Conservation (phyloP, 2,113 vertebrate genomes). For the Gadus chalcogrammus region DNA sequence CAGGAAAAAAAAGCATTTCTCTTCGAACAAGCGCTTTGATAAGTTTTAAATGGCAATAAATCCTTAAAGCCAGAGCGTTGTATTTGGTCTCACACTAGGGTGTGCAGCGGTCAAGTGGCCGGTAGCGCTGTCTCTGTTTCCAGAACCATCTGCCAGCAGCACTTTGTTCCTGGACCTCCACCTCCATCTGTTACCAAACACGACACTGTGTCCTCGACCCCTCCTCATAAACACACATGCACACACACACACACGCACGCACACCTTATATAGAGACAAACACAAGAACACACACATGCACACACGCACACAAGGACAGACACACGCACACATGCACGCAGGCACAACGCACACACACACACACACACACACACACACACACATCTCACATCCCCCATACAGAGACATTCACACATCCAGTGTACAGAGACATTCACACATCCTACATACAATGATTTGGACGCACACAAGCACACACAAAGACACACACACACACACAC, state of each 20-base stretch:
- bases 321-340: too few relatives aligned
- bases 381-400: too few relatives aligned
- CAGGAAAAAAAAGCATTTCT: slow-evolving; percentile 1
- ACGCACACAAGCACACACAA: too few relatives aligned
- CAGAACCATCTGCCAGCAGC: slow-evolving; percentile 55
- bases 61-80: neutral
- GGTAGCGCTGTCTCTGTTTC: slow-evolving; percentile 44
- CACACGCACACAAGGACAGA: too few relatives aligned
- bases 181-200: slow-evolving; percentile 60
- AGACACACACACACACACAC: too few relatives aligned
- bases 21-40: slow-evolving; percentile 13
- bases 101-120: slow-evolving; percentile 7
- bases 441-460: too few relatives aligned
- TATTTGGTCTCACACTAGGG: neutral
- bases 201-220: neutral
- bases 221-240: slow-evolving; percentile 2
- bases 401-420: too few relatives aligned
- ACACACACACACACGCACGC: slow-evolving; percentile 1
- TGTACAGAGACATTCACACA: too few relatives aligned
- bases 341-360: too few relatives aligned
- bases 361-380: too few relatives aligned
- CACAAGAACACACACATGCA: too few relatives aligned
- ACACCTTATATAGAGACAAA: too few relatives aligned
- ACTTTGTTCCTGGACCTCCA: slow-evolving; percentile 31
- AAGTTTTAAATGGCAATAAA: slow-evolving; percentile 1